Base-by-base conservation (phyloP, 2,888 invertebrate genomes). In the Trilocha varians region DNA sequence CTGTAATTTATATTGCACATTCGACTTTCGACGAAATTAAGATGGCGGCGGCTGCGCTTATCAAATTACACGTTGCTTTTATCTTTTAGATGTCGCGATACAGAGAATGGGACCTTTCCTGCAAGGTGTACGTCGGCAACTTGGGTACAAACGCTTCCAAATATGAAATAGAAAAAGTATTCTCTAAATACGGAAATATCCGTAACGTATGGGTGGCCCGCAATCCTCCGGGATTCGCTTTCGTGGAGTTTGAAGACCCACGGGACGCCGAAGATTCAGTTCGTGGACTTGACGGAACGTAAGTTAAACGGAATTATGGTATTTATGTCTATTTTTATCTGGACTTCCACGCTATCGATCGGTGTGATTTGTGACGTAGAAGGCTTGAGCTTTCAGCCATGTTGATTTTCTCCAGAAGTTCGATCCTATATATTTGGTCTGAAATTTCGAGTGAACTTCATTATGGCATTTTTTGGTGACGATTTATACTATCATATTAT, bases 171-270 rank as follows among this genome's bases (percentile, higher is more conserved):
- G 96, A 97, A 74, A 93, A 92, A 62, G 90, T 93, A 8, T 97
- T 97, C 74, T 88, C 91, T 44, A 94, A 95, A 76, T 97, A 94
- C 74, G 97, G 97, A 6, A 93, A 93, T 34, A 87, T 97, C 50
- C 88, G 94, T 57, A 97, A 95, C 77, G 96, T 97, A 38, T 97
- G 97, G 97, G 96, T 97, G 40, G 97, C 97, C 0, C 87, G 96
- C 61, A 96, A 97, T 69, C 97, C 96, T 34, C 96, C 96, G 5
- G 97, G 95, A 13, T 95, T 96, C 78, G 95, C 95, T 0, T 96
- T 96, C 75, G 94, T 95, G 3, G 95, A 96, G 76, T 96, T 90
- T 72, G 95, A 96, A 80, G 96, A 97, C 64, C 90, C 93, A 13
- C 84, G 96, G 47, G 96, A 96, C 69, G 95, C 96, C 11, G 94